These are phyloP conservation scores for Galagoides demidoff DNA, from an alignment of 2,797 vertebrate genomes.

Conservation along the genomic window DNA sequence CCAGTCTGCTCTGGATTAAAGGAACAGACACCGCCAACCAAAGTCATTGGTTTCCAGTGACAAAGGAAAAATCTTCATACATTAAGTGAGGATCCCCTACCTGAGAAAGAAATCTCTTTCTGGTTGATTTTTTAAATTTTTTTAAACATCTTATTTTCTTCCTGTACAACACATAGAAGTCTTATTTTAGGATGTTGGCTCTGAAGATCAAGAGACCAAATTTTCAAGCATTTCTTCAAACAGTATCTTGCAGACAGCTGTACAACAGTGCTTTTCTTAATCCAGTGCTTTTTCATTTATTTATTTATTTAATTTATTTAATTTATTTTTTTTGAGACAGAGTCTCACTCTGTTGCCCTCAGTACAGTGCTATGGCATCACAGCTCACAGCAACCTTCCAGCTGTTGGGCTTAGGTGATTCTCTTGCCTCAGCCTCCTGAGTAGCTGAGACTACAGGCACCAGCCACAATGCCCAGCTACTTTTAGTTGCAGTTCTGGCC, in stretches of 20 bases:
- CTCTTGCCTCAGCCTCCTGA: no score
- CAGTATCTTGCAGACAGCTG: background rate
- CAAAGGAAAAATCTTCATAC: background rate
- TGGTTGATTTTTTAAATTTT: background rate
- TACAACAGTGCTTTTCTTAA: conserved; percentile 17
- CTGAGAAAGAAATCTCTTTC: background rate
- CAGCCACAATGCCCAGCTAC: no score
- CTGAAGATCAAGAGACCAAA: background rate
- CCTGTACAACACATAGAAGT: background rate
- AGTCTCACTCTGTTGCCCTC: no score
- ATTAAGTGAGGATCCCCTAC: background rate
- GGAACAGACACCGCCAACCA: background rate
- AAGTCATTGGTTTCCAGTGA: background rate
- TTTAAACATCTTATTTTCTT: conserved; percentile 21
- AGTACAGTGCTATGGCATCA: no score
- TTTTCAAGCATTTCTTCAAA: conserved; percentile 34
- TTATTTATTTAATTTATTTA: no score
- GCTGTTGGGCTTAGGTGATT: no score
- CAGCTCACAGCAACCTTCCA: no score
- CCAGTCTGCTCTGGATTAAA: background rate
- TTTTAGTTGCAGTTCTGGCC: no score
- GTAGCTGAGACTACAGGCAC: no score
- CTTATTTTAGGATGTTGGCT: background rate
- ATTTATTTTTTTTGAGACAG: no score
- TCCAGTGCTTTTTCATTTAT: background rate